Evolutionary conservation across 2,797 vertebrate species (phyloP), one percentile per base, ranked within the genome.

Genomic region (Megalops cyprinoides): DNA sequence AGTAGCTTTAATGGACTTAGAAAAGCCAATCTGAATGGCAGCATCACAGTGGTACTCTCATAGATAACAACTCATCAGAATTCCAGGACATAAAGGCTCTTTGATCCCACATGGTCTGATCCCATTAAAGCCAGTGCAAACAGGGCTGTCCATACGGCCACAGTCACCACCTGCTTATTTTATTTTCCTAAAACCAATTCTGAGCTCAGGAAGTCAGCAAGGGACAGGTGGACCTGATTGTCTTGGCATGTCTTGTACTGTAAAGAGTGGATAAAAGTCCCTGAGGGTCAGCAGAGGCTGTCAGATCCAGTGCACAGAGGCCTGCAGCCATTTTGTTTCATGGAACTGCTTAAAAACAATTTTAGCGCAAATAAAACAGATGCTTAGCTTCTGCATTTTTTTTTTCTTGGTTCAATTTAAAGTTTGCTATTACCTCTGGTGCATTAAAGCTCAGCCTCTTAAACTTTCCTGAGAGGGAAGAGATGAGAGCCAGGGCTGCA

Each of bases 331-430:
- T 49, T 49, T 49, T 14, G 14, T 60, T 65, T 65, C 34, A 9
- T 65, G 34, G 12, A 20, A 65, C 62, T 4, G 37, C 62, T 37
- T 65, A 62, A 18, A 34, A 14, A 62, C 25, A 20, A 2, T 62
- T 62, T 62, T 34, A 65, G 31, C 37, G 62, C 62, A 37, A 65
- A 65, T 65, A 34, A 15, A n/a, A 65, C n/a, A n/a, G n/a, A n/a
- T n/a, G n/a, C n/a, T 65, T 65, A 34, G 14, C 34, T 37, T 8
- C 58, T n/a, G n/a, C 28, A 62, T 62, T 62, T 15, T 28, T 12
- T 37, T 37, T 15, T 65, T 37, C 18, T 31, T 31, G n/a, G n/a
- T n/a, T n/a, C n/a, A n/a, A 31, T 10, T 31, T 31, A 12, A 28
- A 20, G 15, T 28, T 62, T 65, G 34, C 34, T 18, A 14, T n/a